Evolutionary conservation across 1,140 invertebrate species (phyloP), one percentile per base, ranked within the genome.

Genomic region (Geopemphigus sp.): DNA sequence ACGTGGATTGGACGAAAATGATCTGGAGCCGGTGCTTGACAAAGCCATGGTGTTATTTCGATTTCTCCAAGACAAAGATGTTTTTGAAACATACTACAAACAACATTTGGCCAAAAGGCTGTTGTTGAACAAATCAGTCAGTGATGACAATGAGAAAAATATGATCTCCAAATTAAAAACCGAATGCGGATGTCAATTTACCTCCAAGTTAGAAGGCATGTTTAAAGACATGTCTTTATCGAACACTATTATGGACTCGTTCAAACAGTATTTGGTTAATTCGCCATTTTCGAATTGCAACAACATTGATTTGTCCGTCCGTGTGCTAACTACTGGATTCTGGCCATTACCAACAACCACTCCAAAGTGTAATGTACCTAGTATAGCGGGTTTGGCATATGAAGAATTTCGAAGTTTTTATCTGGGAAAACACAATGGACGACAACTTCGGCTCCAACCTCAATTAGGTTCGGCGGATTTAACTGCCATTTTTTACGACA

Each of bases 101-200:
- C 97, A 99, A 86, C 98, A 99, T 88, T 90, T 99, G 83, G 97
- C 98, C 32, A 98, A 99, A 86, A 90, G 98, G 82, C 89, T 99
- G 76, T 89, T 99, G 70, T 89, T 99, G 70, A 98, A 99, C 87
- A 99, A 99, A 88, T 98, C 96, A 81, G 95, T 98, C 47, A 98
- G 96, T 4, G 98, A 99, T 87, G 98, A 99, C 88, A 96, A 95
- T 83, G 98, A 99, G 87, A 99, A 99, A 86, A 98, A 98, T 86
- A 99, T 99, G 98, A 99, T 99, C 88, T 98, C 97, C 81, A 99
- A 99, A 90, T 89, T 99, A 83, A 99, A 98, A 95, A 98, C 97
- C 89, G 97, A 99, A 89, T 99, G 98, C 89, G 98, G 98, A 81
- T 98, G 97, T 88, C 97, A 99, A 88, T 99, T 99, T 87, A 99